These are phyloP conservation scores for Pyrocephalus nanus DNA, from an alignment of 2,797 vertebrate genomes.

Conservation along the genomic window DNA sequence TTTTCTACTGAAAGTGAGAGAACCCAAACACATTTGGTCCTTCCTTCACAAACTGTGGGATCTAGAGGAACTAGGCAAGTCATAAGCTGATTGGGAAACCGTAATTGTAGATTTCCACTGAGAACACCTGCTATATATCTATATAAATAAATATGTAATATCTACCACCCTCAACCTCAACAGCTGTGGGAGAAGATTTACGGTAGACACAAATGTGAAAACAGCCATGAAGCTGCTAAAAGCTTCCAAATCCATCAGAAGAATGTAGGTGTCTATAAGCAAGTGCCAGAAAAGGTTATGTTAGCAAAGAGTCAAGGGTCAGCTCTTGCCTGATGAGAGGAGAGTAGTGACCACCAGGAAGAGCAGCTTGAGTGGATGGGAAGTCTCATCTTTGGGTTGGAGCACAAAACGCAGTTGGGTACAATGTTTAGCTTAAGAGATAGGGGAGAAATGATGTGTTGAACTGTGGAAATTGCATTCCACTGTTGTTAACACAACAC, in stretches of 20 bases:
- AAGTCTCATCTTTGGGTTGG: neutral
- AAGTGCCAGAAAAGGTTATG: neutral
- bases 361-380: rapidly evolving
- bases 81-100: neutral
- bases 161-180: neutral
- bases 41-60: neutral
- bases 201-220: neutral
- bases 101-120: neutral
- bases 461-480: neutral
- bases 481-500: neutral
- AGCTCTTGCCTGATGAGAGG: neutral
- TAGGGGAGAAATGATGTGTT: neutral
- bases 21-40: neutral
- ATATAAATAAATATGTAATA: neutral
- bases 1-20: neutral
- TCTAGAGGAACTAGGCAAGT: neutral
- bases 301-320: neutral
- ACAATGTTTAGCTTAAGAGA: neutral
- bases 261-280: neutral
- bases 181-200: neutral
- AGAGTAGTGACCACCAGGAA: neutral
- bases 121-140: neutral
- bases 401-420: neutral
- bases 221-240: neutral
- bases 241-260: neutral